A percentile compares a stretch with the other conserved stretches of the same genome.
Evolutionary conservation across 2,113 vertebrate genomes (phyloP).

Genomic region (Geothlypis trichas): DNA sequence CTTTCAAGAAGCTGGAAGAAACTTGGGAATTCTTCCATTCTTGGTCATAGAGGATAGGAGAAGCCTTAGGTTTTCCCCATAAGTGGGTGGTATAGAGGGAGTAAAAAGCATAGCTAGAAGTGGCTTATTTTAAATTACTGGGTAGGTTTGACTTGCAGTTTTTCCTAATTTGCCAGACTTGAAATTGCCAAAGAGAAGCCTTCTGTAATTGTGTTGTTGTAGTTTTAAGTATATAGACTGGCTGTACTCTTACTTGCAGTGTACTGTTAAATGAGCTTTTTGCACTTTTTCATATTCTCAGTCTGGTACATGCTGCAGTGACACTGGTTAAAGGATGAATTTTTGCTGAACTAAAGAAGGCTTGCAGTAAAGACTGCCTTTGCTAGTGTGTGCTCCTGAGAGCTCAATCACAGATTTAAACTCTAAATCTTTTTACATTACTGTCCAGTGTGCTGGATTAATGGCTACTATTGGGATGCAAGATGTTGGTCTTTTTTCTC

Average conservation of each 20-base stretch:
- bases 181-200: background rate
- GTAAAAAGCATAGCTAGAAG: background rate
- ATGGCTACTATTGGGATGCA: background rate
- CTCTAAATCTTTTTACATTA: background rate
- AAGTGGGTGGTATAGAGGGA: background rate
- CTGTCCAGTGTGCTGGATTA: background rate
- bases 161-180: background rate
- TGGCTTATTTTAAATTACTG: background rate
- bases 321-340: background rate
- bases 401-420: background rate
- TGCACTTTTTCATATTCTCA: background rate
- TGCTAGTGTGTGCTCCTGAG: background rate
- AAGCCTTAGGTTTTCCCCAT: background rate
- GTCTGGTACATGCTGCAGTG: background rate
- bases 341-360: background rate
- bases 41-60: background rate
- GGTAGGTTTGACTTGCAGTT: background rate
- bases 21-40: background rate
- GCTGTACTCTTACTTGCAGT: background rate
- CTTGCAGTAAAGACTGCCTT: background rate
- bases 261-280: background rate
- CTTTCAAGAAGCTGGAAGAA: background rate
- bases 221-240: background rate
- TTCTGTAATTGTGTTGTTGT: background rate
- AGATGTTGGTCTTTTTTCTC: background rate